Evolutionary conservation across 2,888 invertebrate species (phyloP), one percentile per base, ranked within the genome.

Genomic region (Pharmacophagus antenor): DNA sequence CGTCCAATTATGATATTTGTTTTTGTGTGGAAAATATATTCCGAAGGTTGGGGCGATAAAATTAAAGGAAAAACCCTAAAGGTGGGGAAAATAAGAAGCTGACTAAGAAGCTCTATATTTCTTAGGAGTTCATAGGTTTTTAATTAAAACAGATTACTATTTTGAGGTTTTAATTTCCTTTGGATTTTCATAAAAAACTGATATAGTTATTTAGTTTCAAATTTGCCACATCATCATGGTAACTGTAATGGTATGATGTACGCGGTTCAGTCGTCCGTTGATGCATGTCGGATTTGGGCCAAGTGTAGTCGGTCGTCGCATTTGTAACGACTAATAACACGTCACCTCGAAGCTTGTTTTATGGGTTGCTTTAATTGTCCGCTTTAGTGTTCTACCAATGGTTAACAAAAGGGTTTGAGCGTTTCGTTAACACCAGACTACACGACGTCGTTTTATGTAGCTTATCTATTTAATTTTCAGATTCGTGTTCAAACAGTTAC

Each of bases 281-380:
- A 82, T 84, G 81, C 82, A 79, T 72, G 74, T 77, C 77, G 73
- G 84, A 83, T 84, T 83, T 78, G 77, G 85, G 85, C 85, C 85
- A 84, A 85, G 85, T 84, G 84, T 84, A 85, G 73, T 84, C 77
- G 84, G 84, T 79, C 71, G 73, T 63, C 65, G 70, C 78, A 79
- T 79, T 80, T 80, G 48, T 73, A 76, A 77, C 72, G 71, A 76
- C 77, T 74, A 75, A 75, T 73, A 70, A 70, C 65, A 67, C 65
- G 65, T 63, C 65, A 63, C 62, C 60, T 56, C 67, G 66, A 61
- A n/a, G 50, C 65, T 62, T 55, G 61, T 62, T 61, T 62, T 56
- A 62, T 60, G 63, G 64, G 68, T 66, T 62, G 41, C 37, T 17
- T 53, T 53, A 53, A 31, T 31, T 31, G 2, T 2, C n/a, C 31